Evolutionary conservation across 1,140 invertebrate genomes (phyloP).

Genomic region (Drosophila carrolli): DNA sequence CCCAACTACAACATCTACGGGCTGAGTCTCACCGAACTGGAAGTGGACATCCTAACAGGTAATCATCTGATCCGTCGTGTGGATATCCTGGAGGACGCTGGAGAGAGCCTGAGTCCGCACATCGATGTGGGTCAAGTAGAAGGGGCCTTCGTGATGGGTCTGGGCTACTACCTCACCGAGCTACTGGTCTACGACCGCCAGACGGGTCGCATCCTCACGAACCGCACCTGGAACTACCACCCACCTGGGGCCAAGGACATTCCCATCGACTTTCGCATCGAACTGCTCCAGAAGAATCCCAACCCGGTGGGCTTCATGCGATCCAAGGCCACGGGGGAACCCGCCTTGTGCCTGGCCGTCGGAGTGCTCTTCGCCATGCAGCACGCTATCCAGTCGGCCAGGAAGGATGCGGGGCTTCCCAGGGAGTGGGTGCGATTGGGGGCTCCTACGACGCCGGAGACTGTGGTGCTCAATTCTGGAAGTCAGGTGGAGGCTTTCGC

Average conservation of each 20-base stretch:
- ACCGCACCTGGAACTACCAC: slow-evolving; percentile 93
- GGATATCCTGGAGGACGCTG: slow-evolving; percentile 91
- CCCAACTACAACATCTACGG: slow-evolving; percentile 86
- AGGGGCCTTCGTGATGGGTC: slow-evolving; percentile 93
- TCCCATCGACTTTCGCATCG: slow-evolving; percentile 92
- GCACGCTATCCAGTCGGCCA: slow-evolving; percentile 88
- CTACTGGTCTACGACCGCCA: slow-evolving; percentile 87
- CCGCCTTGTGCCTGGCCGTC: slow-evolving; percentile 89
- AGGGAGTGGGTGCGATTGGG: slow-evolving; percentile 85
- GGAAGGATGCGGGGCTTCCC: slow-evolving; percentile 86
- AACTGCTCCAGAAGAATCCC: slow-evolving; percentile 89
- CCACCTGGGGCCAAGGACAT: slow-evolving; percentile 92
- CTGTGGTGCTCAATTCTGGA: slow-evolving; percentile 75
- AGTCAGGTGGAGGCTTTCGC: slow-evolving; percentile 25
- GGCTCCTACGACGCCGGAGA: slow-evolving; percentile 85
- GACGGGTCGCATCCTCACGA: slow-evolving; percentile 89
- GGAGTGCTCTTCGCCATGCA: slow-evolving; percentile 90
- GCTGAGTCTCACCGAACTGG: slow-evolving; percentile 87
- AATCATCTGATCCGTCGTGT: slow-evolving; percentile 87
- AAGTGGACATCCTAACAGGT: slow-evolving; percentile 91
- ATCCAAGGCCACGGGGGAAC: slow-evolving; percentile 94
- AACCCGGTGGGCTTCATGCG: slow-evolving; percentile 89
- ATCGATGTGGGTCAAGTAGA: slow-evolving; percentile 91
- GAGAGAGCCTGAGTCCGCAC: slow-evolving; percentile 89
- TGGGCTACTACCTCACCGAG: slow-evolving; percentile 92